These are phyloP conservation scores for Caranx ignobilis DNA, from an alignment of 2,113 vertebrate genomes.

Conservation along the genomic window DNA sequence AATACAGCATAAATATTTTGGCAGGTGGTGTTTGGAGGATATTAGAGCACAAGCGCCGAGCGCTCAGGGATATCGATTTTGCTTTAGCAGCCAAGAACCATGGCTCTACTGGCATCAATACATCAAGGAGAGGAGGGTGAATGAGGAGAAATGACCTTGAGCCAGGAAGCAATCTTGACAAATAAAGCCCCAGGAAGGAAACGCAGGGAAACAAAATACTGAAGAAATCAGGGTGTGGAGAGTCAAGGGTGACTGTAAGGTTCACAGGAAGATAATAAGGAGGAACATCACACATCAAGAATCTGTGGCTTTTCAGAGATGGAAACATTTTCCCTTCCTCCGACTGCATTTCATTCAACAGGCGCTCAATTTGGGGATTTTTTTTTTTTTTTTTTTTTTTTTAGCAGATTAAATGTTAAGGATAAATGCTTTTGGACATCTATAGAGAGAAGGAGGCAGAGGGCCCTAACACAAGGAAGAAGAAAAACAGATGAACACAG, in stretches of 20 bases:
- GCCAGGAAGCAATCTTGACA: slow-evolving; percentile 61
- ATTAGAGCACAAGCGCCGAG: slow-evolving; percentile 71
- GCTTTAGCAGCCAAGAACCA: slow-evolving; percentile 68
- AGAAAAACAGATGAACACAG: neutral
- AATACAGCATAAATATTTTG: slow-evolving; percentile 80
- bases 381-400: no score
- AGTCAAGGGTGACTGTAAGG: slow-evolving; percentile 15
- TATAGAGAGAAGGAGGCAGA: neutral
- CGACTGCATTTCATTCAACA: neutral
- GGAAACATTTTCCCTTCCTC: neutral
- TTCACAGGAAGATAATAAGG: neutral
- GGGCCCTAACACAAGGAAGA: neutral
- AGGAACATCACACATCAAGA: neutral
- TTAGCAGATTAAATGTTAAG: neutral
- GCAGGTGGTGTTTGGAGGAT: slow-evolving; percentile 73
- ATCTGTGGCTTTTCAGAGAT: slow-evolving; percentile 4
- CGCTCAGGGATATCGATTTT: slow-evolving; percentile 76
- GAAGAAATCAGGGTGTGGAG: slow-evolving; percentile 26
- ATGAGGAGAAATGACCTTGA: slow-evolving; percentile 74
- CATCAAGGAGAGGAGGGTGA: slow-evolving; percentile 41
- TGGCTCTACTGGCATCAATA: slow-evolving; percentile 62
- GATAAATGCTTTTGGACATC: neutral
- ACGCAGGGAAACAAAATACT: slow-evolving; percentile 46
- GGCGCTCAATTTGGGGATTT: no score
- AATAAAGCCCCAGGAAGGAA: slow-evolving; percentile 66